These are phyloP conservation scores for Oreotragus oreotragus DNA, from an alignment of 2,113 vertebrate genomes.

Conservation along the genomic window DNA sequence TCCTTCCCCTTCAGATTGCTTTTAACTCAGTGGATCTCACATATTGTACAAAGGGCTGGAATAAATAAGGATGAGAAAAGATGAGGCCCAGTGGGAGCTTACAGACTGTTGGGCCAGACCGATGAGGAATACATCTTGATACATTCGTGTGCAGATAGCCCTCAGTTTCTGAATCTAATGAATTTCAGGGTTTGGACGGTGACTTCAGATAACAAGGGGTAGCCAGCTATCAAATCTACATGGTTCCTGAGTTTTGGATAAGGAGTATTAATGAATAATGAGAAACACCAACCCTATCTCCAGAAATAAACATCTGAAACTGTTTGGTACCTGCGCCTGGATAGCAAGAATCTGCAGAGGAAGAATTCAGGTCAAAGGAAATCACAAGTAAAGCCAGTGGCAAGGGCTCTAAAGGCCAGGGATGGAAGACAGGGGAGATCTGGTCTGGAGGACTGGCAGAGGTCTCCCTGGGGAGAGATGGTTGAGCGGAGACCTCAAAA, in stretches of 20 bases:
- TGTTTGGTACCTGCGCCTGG: background rate
- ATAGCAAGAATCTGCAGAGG: background rate
- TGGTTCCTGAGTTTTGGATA: background rate
- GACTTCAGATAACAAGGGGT: background rate
- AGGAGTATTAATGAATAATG: background rate
- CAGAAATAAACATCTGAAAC: background rate
- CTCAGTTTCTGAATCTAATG: fast-evolving
- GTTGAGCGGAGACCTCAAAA: background rate
- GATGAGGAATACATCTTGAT: background rate
- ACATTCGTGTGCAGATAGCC: fast-evolving
- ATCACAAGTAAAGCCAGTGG: background rate
- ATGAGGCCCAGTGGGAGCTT: background rate
- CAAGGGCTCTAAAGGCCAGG: background rate
- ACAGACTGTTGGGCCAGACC: background rate
- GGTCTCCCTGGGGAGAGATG: background rate
- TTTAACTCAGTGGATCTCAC: background rate
- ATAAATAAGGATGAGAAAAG: background rate
- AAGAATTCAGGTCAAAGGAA: background rate
- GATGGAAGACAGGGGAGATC: background rate
- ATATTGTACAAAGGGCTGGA: background rate
- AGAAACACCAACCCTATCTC: background rate
- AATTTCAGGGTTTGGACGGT: background rate
- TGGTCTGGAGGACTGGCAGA: background rate
- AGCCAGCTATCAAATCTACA: background rate
- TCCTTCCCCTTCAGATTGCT: background rate